phyloP scores from a whole-genome alignment of 2,888 invertebrate genomes.

The Lottia scabra region DNA sequence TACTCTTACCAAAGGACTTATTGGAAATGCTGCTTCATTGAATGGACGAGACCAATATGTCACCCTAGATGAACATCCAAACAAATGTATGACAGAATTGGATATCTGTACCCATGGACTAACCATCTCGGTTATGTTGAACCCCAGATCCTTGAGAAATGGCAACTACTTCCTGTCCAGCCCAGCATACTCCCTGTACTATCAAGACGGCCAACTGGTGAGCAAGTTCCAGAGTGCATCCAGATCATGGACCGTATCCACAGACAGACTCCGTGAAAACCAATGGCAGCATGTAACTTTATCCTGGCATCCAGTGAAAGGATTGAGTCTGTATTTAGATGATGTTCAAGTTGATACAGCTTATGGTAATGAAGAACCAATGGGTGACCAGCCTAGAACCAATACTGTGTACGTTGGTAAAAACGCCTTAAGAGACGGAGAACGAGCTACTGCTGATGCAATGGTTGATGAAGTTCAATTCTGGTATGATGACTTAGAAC shows the following conservation, averaged over 20 bases:
- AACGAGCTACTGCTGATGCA: slow-evolving; percentile 43
- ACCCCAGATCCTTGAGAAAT: slow-evolving; percentile 45
- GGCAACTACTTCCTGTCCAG: slow-evolving; percentile 57
- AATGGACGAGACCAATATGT: slow-evolving; percentile 56
- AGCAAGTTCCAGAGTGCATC: slow-evolving; percentile 46
- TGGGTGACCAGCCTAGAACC: slow-evolving; percentile 35
- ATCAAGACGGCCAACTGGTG: slow-evolving; percentile 50
- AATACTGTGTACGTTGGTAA: slow-evolving; percentile 51
- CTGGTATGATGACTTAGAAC: slow-evolving; percentile 61
- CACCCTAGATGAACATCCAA: slow-evolving; percentile 51
- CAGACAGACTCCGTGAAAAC: slow-evolving; percentile 38
- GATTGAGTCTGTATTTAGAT: slow-evolving; percentile 59
- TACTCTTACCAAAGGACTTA: slow-evolving; percentile 46
- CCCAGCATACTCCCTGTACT: slow-evolving; percentile 61
- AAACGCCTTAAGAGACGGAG: slow-evolving; percentile 28
- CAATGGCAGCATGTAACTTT: slow-evolving; percentile 62
- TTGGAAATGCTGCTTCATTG: slow-evolving; percentile 57
- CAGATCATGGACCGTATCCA: slow-evolving; percentile 54
- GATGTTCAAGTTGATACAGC: slow-evolving; percentile 38
- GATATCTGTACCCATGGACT: slow-evolving; percentile 54
- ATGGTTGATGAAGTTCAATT: slow-evolving; percentile 64
- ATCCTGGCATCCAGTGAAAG: slow-evolving; percentile 62
- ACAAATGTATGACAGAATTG: slow-evolving; percentile 59
- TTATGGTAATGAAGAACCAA: slow-evolving; percentile 22
- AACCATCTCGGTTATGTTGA: slow-evolving; percentile 54